Percentiles rank a stretch among this genome's conserved stretches.
phyloP scores from a whole-genome alignment of 2,797 vertebrate genomes.

The Rousettus madagascariensis region DNA sequence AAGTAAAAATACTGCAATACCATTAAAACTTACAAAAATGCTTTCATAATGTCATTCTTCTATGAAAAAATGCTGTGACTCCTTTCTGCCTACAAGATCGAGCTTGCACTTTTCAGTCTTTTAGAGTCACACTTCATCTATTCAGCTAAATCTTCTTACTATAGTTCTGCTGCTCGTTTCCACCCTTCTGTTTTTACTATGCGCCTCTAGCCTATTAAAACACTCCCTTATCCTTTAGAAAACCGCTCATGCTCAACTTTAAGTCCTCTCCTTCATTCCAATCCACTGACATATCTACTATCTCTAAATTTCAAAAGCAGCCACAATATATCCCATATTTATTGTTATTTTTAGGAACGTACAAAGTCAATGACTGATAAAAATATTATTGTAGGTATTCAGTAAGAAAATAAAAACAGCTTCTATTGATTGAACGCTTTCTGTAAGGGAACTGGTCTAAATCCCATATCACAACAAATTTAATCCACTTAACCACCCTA shows the following conservation, averaged over 20 bases:
- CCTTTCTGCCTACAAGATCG: background rate
- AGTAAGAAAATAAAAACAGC: constrained; percentile 31
- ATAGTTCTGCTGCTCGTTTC: background rate
- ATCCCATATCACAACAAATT: background rate
- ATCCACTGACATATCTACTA: background rate
- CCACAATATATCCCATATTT: background rate
- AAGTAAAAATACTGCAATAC: background rate
- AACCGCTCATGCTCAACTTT: background rate
- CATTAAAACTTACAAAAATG: background rate
- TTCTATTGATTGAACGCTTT: background rate
- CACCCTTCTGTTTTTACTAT: background rate
- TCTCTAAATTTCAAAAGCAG: background rate
- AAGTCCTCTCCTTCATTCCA: background rate
- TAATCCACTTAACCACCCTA: constrained; percentile 12
- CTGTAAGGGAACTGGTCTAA: constrained; percentile 33
- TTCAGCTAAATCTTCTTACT: background rate
- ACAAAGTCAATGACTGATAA: background rate
- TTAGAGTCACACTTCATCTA: background rate
- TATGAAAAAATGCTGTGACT: background rate
- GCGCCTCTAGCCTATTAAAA: background rate
- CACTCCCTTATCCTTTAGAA: background rate
- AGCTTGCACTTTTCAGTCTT: background rate
- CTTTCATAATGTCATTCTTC: background rate
- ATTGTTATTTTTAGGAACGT: constrained; percentile 11
- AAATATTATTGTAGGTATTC: constrained; percentile 13